Evolutionary conservation across 2,113 vertebrate species (phyloP).

Genomic region (Ailurus styani): DNA sequence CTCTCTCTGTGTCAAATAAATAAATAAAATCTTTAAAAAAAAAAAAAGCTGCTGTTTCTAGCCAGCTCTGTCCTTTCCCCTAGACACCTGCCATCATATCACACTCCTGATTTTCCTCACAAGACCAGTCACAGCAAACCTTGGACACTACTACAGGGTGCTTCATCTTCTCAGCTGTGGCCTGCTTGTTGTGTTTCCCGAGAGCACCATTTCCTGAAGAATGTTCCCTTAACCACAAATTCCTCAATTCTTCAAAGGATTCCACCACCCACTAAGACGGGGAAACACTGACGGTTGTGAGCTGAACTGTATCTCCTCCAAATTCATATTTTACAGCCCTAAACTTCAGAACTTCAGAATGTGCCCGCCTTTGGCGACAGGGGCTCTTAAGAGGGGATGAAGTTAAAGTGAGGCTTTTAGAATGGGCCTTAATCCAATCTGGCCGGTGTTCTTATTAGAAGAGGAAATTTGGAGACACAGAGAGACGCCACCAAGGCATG

Average conservation of each 20-base stretch:
- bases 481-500: background rate
- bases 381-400: background rate
- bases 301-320: background rate
- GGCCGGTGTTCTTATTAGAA: background rate
- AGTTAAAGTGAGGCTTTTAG: background rate
- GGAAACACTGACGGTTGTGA: background rate
- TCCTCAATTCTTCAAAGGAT: background rate
- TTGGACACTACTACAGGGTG: background rate
- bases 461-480: background rate
- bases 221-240: background rate
- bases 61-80: background rate
- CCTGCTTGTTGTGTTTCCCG: background rate
- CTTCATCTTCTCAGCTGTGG: background rate
- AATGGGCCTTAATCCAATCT: background rate
- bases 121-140: background rate
- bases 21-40: background rate
- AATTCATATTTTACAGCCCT: background rate
- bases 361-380: background rate
- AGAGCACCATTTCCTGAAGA: background rate
- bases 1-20: no score
- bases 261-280: background rate
- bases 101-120: background rate
- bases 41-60: background rate
- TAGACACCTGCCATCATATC: background rate
- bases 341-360: background rate